Conservation (phyloP, 64 coral and sea anemone genomes). For the Dendronephthya gigantea region DNA sequence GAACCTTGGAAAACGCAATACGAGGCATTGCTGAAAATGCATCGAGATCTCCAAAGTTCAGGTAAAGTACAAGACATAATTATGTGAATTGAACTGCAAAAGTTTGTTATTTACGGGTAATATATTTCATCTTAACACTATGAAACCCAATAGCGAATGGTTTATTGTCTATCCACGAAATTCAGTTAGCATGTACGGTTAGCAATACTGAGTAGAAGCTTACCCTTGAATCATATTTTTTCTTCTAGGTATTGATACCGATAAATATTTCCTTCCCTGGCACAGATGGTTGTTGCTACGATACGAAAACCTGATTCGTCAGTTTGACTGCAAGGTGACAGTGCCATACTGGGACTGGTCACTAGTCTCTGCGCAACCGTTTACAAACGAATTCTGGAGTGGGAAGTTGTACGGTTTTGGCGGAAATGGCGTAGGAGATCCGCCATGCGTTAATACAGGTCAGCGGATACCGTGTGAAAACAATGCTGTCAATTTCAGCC, state of each 20-base stretch:
- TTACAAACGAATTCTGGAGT: constrained; percentile 17
- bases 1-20: not conserved
- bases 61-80: too few species aligned
- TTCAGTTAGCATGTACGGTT: too few species aligned
- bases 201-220: too few species aligned
- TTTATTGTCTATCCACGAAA: too few species aligned
- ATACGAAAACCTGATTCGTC: constrained; percentile 45
- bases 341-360: constrained; percentile 55
- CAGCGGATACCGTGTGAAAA: not conserved
- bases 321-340: constrained; percentile 37
- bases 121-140: too few species aligned
- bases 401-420: constrained; percentile 20
- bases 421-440: not conserved
- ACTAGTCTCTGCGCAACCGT: not conserved
- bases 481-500: too few species aligned
- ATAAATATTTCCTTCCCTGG: constrained; percentile 20
- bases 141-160: too few species aligned
- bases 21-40: not conserved
- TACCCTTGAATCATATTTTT: too few species aligned
- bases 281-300: constrained; percentile 36
- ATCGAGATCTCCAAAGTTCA: not conserved
- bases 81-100: too few species aligned
- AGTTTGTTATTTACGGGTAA: too few species aligned
- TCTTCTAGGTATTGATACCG: not conserved
- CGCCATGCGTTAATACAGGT: constrained; percentile 21